Evolutionary conservation across 2,113 vertebrate species (phyloP).

Genomic region (Neolamprologus sp.): DNA sequence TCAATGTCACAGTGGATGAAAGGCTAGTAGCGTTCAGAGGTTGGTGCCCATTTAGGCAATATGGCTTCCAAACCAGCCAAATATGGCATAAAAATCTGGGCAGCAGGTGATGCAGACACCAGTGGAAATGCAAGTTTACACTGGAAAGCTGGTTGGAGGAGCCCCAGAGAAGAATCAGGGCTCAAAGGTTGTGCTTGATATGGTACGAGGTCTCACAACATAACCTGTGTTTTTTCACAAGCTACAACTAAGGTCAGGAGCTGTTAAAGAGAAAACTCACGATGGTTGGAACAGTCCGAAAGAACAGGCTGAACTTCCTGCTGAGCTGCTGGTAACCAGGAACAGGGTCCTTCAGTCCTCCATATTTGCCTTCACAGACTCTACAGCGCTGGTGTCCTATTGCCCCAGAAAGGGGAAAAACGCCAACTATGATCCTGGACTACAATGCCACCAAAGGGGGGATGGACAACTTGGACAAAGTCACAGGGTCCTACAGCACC

Average conservation of each 20-base stretch:
- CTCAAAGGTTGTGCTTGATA: neutral
- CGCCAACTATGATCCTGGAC: neutral
- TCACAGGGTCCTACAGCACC: neutral
- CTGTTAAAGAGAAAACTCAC: neutral
- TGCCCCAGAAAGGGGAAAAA: neutral
- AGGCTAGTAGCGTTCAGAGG: accelerated
- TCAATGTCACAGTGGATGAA: neutral
- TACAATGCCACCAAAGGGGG: accelerated
- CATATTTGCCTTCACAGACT: neutral
- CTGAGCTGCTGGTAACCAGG: neutral
- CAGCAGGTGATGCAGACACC: neutral
- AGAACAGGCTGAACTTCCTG: neutral
- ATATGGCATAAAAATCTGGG: neutral
- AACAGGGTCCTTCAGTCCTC: accelerated
- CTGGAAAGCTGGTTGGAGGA: neutral
- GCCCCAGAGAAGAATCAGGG: neutral
- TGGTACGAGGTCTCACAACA: neutral
- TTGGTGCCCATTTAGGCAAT: neutral
- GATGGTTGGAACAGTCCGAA: neutral
- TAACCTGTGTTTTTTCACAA: neutral
- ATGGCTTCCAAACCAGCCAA: neutral
- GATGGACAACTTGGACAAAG: neutral
- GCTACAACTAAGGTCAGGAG: neutral
- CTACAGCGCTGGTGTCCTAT: neutral
- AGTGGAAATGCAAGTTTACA: neutral